Evolutionary conservation across 2,797 vertebrate genomes (phyloP).

Genomic region (Halcyon badia): DNA sequence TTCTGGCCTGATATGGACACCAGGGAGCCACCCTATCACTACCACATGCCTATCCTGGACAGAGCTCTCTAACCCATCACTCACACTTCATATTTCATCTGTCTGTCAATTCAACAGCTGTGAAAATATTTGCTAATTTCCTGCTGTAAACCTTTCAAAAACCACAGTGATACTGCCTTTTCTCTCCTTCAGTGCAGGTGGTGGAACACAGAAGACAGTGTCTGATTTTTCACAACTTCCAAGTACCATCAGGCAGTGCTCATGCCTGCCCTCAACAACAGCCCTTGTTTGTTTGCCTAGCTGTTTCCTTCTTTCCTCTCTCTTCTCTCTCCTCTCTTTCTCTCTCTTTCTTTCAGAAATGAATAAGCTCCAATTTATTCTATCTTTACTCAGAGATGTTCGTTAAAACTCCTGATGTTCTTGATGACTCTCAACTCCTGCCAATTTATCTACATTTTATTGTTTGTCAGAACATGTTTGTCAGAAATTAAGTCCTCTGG

Average conservation of each 20-base stretch:
- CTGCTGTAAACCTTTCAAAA: neutral
- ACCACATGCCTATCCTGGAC: neutral
- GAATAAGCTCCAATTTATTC: neutral
- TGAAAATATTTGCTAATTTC: neutral
- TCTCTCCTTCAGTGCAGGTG: neutral
- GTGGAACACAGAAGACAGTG: neutral
- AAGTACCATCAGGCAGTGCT: neutral
- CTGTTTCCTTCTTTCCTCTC: neutral
- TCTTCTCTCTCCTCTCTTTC: neutral
- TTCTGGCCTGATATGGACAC: neutral
- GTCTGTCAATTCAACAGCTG: neutral
- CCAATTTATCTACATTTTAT: neutral
- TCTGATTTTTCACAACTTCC: neutral
- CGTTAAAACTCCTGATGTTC: neutral
- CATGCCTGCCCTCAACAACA: neutral
- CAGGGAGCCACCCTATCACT: neutral
- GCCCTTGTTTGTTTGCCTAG: neutral
- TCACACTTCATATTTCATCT: neutral
- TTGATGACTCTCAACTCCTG: neutral
- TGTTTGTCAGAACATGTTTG: rapidly evolving
- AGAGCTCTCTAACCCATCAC: neutral
- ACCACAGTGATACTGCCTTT: neutral
- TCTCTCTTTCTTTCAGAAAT: neutral
- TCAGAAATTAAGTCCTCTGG: neutral
- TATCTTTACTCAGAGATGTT: neutral